phyloP scores from a whole-genome alignment of 1,140 invertebrate genomes.

The Pentalonia nigronervosa region DNA sequence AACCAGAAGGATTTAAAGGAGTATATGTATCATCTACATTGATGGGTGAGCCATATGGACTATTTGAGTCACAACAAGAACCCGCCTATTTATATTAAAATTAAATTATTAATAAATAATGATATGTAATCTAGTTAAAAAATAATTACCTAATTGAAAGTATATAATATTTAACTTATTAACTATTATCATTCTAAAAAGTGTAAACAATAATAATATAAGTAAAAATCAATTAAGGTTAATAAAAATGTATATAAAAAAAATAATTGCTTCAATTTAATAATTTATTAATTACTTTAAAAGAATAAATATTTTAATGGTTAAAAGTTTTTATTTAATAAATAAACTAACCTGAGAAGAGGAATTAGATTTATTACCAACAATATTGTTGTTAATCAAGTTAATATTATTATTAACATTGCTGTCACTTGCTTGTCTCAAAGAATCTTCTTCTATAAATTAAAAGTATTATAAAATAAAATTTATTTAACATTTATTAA shows the following conservation, averaged over 20 bases:
- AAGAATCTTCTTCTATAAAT: conserved; percentile 33
- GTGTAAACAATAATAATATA: background rate
- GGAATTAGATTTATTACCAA: conserved; percentile 54
- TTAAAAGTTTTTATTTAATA: background rate
- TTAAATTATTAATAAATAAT: background rate
- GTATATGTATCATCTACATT: conserved; percentile 44
- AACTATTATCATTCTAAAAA: too few relatives aligned
- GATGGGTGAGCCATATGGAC: conserved; percentile 50
- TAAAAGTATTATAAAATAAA: background rate
- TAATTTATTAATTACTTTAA: background rate
- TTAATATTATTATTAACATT: conserved; percentile 56
- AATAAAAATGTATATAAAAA: too few relatives aligned
- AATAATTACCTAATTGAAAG: background rate
- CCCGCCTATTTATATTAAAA: conserved; percentile 34
- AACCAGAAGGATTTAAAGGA: conserved; percentile 38
- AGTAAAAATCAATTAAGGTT: background rate
- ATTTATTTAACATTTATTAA: background rate
- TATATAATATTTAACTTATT: background rate
- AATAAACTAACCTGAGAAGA: conserved; percentile 51
- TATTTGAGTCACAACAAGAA: conserved; percentile 55
- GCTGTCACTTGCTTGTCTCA: conserved; percentile 33
- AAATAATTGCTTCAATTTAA: too few relatives aligned
- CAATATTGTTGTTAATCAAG: conserved; percentile 50
- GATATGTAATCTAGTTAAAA: background rate
- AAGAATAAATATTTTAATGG: background rate